These are phyloP conservation scores for Garra rufa DNA, from an alignment of 2,113 vertebrate species.

Conservation along the genomic window DNA sequence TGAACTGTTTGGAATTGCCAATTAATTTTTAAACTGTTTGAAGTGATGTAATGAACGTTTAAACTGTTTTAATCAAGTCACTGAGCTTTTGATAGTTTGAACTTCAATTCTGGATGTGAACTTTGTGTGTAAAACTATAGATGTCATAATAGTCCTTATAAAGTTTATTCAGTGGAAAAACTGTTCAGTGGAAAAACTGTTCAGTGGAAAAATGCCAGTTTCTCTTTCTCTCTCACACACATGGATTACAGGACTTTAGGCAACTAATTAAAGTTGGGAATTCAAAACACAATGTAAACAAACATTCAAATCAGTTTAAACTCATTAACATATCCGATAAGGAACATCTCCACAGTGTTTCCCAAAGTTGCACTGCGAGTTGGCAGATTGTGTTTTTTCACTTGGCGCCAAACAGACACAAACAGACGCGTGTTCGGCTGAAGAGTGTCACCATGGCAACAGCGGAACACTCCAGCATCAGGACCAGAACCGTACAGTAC, in stretches of 20 bases:
- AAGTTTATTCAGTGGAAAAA: background rate
- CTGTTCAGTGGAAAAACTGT: background rate
- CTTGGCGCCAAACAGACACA: background rate
- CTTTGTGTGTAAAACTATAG: background rate
- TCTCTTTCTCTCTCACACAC: background rate
- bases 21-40: no score
- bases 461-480: background rate
- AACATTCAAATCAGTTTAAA: background rate
- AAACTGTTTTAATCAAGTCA: background rate
- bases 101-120: background rate
- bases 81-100: background rate
- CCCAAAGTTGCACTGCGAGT: background rate
- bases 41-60: no score
- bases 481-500: background rate
- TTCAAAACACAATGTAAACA: background rate
- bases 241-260: background rate
- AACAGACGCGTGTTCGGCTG: background rate
- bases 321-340: background rate
- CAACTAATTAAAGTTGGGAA: background rate
- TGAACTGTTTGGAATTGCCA: no score
- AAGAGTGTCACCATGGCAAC: background rate
- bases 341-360: background rate
- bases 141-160: background rate
- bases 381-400: slow-evolving; percentile 6
- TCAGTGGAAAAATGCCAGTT: no score